These are phyloP conservation scores for Halichondria panicea DNA, from an alignment of 37 sponge, comb jelly and placozoan genomes.

Conservation along the genomic window DNA sequence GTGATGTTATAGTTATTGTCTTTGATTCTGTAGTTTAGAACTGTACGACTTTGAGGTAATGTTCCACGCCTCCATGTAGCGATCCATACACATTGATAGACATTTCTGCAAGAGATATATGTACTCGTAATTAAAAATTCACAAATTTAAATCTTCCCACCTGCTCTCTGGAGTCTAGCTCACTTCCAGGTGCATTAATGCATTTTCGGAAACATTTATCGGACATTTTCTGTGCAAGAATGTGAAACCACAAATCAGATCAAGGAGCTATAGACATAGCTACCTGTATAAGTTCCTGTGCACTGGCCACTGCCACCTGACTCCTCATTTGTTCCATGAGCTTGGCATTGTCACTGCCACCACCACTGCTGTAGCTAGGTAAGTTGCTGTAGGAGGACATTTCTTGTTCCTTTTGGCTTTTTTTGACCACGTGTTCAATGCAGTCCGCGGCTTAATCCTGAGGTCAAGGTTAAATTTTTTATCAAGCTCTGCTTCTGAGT, in stretches of 20 bases:
- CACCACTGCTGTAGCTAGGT: neutral
- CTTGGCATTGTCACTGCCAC: neutral
- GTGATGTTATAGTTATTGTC: neutral
- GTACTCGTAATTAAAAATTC: neutral
- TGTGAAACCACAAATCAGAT: too few species aligned
- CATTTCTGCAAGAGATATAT: slow-evolving; percentile 33
- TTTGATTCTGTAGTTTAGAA: slow-evolving; percentile 37
- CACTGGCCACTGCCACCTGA: slow-evolving; percentile 31
- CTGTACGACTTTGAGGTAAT: slow-evolving; percentile 49
- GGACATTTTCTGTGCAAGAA: slow-evolving; percentile 53
- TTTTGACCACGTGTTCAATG: too few species aligned
- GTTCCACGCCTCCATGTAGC: slow-evolving; percentile 74
- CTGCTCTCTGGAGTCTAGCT: slow-evolving; percentile 49
- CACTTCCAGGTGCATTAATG: slow-evolving; percentile 28
- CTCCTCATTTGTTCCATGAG: slow-evolving; percentile 32
- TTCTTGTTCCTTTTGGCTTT: too few species aligned
- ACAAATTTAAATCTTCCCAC: neutral
- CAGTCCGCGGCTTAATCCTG: too few species aligned
- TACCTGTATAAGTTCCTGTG: slow-evolving; percentile 37
- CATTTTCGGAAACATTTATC: slow-evolving; percentile 62
- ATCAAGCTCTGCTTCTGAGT: too few species aligned
- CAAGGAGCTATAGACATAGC: too few species aligned
- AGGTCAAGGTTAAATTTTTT: too few species aligned
- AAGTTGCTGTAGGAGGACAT: too few species aligned
- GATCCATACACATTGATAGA: slow-evolving; percentile 62